Conservation (phyloP, 1,140 invertebrate species). For the Hestina assimilis region DNA sequence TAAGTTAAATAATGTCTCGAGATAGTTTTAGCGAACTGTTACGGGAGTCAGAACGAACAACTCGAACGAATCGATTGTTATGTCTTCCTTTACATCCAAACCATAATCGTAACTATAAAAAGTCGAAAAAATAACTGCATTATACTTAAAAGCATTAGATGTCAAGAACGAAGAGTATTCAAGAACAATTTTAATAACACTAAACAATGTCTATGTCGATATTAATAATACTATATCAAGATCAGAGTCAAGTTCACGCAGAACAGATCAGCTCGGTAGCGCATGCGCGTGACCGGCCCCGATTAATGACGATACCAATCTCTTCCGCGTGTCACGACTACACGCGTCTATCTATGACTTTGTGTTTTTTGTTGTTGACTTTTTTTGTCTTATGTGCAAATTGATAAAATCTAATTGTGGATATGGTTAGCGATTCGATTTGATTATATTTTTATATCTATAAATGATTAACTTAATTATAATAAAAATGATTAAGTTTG, state of each 20-base stretch:
- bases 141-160: too few species aligned
- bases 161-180: too few species aligned
- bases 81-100: too few species aligned
- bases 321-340: constrained; percentile 41
- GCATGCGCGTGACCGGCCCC: constrained; percentile 34
- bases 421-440: background rate
- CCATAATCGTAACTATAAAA: too few species aligned
- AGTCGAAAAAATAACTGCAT: too few species aligned
- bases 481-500: background rate
- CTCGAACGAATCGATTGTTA: too few species aligned
- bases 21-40: too few species aligned
- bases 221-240: background rate
- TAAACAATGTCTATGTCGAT: background rate
- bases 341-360: constrained; percentile 2
- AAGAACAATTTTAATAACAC: background rate
- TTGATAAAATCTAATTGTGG: background rate
- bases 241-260: background rate
- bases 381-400: background rate
- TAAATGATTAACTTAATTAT: too few species aligned
- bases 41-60: too few species aligned
- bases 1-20: too few species aligned
- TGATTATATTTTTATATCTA: background rate
- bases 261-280: background rate
- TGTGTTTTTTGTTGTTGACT: background rate
- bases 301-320: constrained; percentile 45